These are phyloP conservation scores for Otocyon megalotis DNA, from an alignment of 2,113 vertebrate genomes.

Conservation along the genomic window DNA sequence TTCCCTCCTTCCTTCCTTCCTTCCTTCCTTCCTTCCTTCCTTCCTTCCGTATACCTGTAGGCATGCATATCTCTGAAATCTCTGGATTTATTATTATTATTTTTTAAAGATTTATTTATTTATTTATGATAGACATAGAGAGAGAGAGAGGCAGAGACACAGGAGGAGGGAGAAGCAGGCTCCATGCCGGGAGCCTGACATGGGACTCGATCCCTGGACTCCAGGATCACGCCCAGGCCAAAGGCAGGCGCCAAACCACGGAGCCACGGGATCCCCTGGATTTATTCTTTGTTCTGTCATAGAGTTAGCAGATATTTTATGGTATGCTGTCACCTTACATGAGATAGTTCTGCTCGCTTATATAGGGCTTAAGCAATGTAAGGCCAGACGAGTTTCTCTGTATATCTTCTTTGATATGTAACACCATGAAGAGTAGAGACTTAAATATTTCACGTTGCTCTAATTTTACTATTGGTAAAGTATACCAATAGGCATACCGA, in stretches of 20 bases:
- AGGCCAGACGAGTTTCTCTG: not conserved
- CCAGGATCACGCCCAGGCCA: too few relatives aligned
- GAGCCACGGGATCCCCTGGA: too few relatives aligned
- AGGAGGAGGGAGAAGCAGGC: too few relatives aligned
- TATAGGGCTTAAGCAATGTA: not conserved
- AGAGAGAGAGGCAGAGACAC: too few relatives aligned
- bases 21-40: not conserved
- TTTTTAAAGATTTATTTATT: too few relatives aligned
- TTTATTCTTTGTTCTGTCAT: not conserved
- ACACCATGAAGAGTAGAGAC: not conserved
- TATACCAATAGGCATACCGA: not conserved
- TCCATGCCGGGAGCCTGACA: too few relatives aligned
- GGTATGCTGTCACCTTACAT: not conserved
- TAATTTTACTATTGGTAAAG: not conserved
- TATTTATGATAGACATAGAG: too few relatives aligned
- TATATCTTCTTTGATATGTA: not conserved
- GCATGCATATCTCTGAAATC: not conserved
- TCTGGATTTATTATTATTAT: not conserved
- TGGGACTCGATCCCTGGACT: too few relatives aligned
- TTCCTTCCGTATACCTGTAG: not conserved
- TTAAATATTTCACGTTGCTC: not conserved
- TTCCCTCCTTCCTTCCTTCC: not conserved
- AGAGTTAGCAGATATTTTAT: constrained; percentile 1
- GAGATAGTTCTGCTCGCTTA: not conserved
- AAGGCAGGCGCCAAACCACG: too few relatives aligned